Evolutionary conservation across 2,113 vertebrate genomes (phyloP).

Genomic region (Istiophorus platypterus): DNA sequence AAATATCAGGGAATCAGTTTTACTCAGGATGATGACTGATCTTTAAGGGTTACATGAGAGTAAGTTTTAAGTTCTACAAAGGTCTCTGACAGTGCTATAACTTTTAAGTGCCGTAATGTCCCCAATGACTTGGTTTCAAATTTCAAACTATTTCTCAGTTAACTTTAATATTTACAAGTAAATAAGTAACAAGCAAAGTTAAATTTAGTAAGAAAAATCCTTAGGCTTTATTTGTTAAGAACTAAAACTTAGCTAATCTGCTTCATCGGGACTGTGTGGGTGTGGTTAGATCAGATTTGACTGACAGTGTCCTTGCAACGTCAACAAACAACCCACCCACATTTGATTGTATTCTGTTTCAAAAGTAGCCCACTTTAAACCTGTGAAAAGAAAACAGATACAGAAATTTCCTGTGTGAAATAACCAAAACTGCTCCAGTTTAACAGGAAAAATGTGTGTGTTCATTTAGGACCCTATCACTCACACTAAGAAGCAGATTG

Average conservation of each 20-base stretch:
- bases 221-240: neutral
- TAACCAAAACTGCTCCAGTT: too few relatives aligned
- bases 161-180: neutral
- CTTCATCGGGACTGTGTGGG: neutral
- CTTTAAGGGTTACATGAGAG: neutral
- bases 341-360: neutral
- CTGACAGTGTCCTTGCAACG: neutral
- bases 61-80: neutral
- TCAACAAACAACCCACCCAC: neutral
- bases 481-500: too few relatives aligned
- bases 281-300: neutral
- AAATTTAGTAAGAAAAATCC: neutral
- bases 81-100: neutral
- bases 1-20: neutral
- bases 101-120: neutral
- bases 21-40: neutral
- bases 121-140: neutral
- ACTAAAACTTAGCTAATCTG: neutral
- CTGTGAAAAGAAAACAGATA: neutral
- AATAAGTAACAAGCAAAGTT: neutral
- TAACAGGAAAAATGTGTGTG: too few relatives aligned
- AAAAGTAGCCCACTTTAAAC: neutral
- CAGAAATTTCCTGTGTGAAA: neutral
- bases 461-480: too few relatives aligned
- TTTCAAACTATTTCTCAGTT: neutral